Evolutionary conservation across 2,113 vertebrate genomes (phyloP), one percentile per base, ranked within the genome.

Genomic region (Boleophthalmus pectinirostris): DNA sequence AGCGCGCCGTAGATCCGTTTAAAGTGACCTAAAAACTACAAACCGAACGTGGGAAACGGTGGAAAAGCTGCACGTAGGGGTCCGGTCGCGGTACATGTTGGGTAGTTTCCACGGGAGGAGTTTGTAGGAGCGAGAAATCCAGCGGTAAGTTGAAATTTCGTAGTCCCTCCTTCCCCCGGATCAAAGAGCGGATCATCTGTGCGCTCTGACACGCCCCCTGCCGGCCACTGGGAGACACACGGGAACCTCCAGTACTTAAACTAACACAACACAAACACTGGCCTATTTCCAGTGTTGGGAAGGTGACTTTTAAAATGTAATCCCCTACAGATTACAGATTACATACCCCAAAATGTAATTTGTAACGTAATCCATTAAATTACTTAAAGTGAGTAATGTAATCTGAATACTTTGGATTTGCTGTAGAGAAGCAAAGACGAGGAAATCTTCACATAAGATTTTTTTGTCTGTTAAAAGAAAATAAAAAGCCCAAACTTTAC

Each of bases 121-220:
- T 78, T 51, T 53, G 18, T n/a, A 18, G 1, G 69, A 67, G 81
- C 71, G 72, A 79, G 77, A 67, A 63, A 85, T 77, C 79, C 86
- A 85, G 85, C 78, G 85, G 82, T 80, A 80, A 76, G 85, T 81
- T 88, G 87, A 77, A 38, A 76, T 61, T 73, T 77, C 78, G 8
- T 82, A 81, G 85, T 88, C 83, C 78, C 77, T 33, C 46, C 38
- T 56, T 21, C 33, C 7, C 20, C 7, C 12, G 45, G 77, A 56
- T 43, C 72, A 9, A 61, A 74, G 47, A 23, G 10, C 47, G 66
- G 77, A 81, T 78, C 84, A 84, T 90, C 84, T 92, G 84, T 90
- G 90, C 72, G 82, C 45, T 23, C 57, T 0, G 64, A 63, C 33
- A 20, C 0, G 84, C 79, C 56, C 6, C 21, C 90, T 90, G 72